phyloP scores from a whole-genome alignment of 1,140 invertebrate genomes.

The Diorhabda carinulata region DNA sequence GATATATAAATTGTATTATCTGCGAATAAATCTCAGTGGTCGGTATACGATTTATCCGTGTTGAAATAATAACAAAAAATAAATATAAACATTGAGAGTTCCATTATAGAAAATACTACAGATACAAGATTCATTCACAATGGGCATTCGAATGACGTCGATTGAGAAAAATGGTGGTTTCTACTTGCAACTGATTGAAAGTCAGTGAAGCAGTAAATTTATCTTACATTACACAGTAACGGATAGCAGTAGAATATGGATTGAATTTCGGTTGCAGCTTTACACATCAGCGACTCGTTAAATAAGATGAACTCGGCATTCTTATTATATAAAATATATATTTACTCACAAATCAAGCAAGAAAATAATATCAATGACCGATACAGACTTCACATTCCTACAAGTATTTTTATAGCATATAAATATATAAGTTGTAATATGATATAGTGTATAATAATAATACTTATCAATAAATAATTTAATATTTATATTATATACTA shows the following conservation, averaged over 20 bases:
- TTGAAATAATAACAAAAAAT: no score
- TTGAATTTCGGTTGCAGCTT: slow-evolving; percentile 46
- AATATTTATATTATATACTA: neutral
- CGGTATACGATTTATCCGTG: no score
- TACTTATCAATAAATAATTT: neutral
- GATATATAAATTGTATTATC: no score
- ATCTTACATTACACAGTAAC: slow-evolving; percentile 48
- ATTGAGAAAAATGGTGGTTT: slow-evolving; percentile 46
- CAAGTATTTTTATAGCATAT: slow-evolving; percentile 8
- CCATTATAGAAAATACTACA: no score
- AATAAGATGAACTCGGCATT: slow-evolving; percentile 27
- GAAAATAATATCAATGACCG: slow-evolving; percentile 9
- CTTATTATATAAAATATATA: slow-evolving; percentile 7
- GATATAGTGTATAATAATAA: neutral
- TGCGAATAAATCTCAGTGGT: no score
- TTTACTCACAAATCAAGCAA: slow-evolving; percentile 8
- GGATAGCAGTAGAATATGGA: slow-evolving; percentile 38
- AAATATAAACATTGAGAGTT: no score
- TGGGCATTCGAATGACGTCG: neutral
- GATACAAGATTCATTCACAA: neutral
- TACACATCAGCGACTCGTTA: slow-evolving; percentile 42
- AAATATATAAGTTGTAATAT: neutral
- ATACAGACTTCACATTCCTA: neutral
- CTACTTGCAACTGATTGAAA: slow-evolving; percentile 45
- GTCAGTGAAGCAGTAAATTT: slow-evolving; percentile 46